phyloP scores from a whole-genome alignment of 2,797 vertebrate genomes.

The Sebastiscus albofasciatus region DNA sequence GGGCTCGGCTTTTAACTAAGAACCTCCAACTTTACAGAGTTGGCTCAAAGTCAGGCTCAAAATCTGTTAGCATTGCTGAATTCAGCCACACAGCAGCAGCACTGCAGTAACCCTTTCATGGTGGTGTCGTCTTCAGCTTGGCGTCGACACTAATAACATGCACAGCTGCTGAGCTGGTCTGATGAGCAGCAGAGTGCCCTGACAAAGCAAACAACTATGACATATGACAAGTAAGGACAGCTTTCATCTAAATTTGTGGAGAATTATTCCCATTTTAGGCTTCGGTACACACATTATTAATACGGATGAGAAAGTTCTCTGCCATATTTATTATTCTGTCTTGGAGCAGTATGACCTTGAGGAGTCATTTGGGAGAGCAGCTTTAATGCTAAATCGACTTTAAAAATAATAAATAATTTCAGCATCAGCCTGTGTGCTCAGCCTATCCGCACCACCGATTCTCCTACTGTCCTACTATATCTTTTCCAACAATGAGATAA shows the following conservation, averaged over 20 bases:
- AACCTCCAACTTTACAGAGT: conserved; percentile 54
- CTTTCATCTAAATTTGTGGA: conserved; percentile 9
- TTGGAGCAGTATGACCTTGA: conserved; percentile 49
- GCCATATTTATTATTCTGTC: conserved; percentile 19
- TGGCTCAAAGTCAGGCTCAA: conserved; percentile 44
- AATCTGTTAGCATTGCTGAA: conserved; percentile 47
- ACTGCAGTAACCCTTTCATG: conserved; percentile 18
- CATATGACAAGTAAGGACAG: conserved; percentile 2
- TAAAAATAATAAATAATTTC: conserved; percentile 21
- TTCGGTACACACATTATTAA: conserved; percentile 8
- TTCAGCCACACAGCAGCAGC: conserved; percentile 33
- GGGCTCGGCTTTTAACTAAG: conserved; percentile 54
- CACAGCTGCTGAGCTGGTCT: conserved; percentile 6
- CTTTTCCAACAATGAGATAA: background rate
- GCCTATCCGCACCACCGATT: background rate
- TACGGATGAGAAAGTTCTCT: conserved; percentile 31
- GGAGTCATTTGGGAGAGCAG: conserved; percentile 4
- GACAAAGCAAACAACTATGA: conserved; percentile 9
- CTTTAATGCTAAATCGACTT: conserved; percentile 29
- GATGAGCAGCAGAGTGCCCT: background rate
- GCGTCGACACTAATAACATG: background rate
- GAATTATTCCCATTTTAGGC: conserved; percentile 11
- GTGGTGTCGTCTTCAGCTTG: background rate
- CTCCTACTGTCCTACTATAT: background rate
- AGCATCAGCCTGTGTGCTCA: background rate